Conservation (phyloP, 2,113 vertebrate genomes). For the Entelurus aequoreus region DNA sequence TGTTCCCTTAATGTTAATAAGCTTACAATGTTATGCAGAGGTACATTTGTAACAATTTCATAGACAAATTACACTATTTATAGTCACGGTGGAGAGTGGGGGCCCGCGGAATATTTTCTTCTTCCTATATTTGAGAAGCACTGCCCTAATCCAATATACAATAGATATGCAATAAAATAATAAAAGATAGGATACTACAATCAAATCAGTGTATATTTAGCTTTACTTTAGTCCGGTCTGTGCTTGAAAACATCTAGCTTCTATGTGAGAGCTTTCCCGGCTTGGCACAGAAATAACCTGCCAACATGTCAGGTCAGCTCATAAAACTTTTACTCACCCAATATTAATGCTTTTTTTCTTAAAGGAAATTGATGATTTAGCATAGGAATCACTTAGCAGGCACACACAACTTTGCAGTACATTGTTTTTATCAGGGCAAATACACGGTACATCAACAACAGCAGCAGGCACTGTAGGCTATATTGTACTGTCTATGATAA, state of each 20-base stretch:
- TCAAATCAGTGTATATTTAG: too few relatives aligned
- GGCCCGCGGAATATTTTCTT: too few relatives aligned
- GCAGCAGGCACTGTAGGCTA: neutral
- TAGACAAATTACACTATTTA: too few relatives aligned
- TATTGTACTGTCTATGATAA: neutral
- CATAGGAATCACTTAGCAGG: neutral
- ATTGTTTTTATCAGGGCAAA: neutral
- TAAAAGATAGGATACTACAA: too few relatives aligned
- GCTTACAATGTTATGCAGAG: too few relatives aligned
- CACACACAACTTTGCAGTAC: neutral
- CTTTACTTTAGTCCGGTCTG: neutral
- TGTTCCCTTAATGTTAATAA: too few relatives aligned
- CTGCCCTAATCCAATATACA: too few relatives aligned
- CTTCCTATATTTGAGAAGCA: too few relatives aligned
- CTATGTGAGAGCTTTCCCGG: constrained; percentile 1
- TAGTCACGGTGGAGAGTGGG: too few relatives aligned
- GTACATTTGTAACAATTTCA: too few relatives aligned
- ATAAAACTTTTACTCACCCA: constrained; percentile 43
- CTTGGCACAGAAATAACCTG: constrained; percentile 40
- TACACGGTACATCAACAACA: neutral
- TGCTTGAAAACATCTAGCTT: neutral
- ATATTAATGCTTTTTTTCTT: constrained; percentile 38
- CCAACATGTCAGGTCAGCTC: constrained; percentile 38
- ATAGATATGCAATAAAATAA: too few relatives aligned
- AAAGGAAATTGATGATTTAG: constrained; percentile 30